A percentile compares a stretch with the other conserved stretches of the same genome.
Conservation (phyloP, 2,888 invertebrate species). For the Agonopterix heracliana region DNA sequence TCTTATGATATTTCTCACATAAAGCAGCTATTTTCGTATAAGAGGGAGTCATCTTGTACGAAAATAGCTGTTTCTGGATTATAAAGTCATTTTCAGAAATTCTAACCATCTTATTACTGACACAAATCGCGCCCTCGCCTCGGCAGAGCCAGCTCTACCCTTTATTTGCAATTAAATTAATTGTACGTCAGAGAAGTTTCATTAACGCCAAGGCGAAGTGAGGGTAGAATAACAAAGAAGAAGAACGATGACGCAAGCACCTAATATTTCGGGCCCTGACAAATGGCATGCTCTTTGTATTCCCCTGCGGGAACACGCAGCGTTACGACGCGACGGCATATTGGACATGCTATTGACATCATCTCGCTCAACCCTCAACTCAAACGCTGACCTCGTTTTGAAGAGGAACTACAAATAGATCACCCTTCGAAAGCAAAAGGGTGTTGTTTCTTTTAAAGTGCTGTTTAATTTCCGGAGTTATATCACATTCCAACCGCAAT, state of each 20-base stretch:
- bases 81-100: not conserved
- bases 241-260: conserved; percentile 30
- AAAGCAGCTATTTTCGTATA: no score
- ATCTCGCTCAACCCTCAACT: not conserved
- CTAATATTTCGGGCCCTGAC: conserved; percentile 40
- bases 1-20: no score
- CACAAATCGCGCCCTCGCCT: not conserved
- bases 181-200: conserved; percentile 39
- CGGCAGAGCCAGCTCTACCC: conserved; percentile 13
- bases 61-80: no score
- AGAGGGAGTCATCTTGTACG: no score
- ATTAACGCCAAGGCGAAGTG: conserved; percentile 34
- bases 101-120: not conserved
- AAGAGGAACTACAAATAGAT: not conserved
- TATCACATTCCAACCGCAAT: no score
- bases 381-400: not conserved
- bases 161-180: conserved; percentile 43
- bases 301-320: conserved; percentile 20
- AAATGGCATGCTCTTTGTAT: conserved; percentile 47
- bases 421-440: no score
- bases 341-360: conserved; percentile 13
- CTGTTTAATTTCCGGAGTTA: no score
- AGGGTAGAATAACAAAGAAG: conserved; percentile 39
- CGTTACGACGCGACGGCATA: conserved; percentile 8
- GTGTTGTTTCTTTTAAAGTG: no score